Evolutionary conservation across 1,140 invertebrate species (phyloP).

Genomic region (Delia radicum): DNA sequence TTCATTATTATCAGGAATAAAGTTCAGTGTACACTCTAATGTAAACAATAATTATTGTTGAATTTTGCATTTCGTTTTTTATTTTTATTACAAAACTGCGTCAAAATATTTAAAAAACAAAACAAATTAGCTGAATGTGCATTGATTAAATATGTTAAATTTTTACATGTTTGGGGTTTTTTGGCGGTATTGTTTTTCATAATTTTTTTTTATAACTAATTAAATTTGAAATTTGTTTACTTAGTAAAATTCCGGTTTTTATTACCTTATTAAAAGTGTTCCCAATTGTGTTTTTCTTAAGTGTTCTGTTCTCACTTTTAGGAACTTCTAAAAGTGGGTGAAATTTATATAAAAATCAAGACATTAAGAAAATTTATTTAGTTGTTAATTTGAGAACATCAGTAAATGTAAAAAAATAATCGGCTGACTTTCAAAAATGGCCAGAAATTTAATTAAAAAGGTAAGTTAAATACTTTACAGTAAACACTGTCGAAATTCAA

Average conservation of each 20-base stretch:
- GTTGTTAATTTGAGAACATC: neutral
- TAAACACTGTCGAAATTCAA: no score
- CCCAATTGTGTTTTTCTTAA: neutral
- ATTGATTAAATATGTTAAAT: neutral
- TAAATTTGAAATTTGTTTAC: neutral
- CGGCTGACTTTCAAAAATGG: neutral
- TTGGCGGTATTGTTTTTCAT: no score
- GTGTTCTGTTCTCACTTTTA: neutral
- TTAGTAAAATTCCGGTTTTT: neutral
- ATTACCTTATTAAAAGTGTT: neutral
- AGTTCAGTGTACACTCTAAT: neutral
- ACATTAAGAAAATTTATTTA: neutral
- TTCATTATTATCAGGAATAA: neutral
- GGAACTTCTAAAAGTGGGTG: neutral
- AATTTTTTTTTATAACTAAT: neutral
- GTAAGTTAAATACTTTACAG: neutral
- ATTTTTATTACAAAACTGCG: neutral
- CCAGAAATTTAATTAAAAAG: neutral
- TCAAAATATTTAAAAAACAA: neutral
- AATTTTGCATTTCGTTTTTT: neutral
- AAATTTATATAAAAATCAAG: neutral
- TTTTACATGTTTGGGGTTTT: neutral
- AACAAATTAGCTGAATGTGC: neutral
- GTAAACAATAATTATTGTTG: neutral
- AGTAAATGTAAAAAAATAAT: neutral